Evolutionary conservation across 2,797 vertebrate genomes (phyloP).

Genomic region (Phataginus tetradactyla): DNA sequence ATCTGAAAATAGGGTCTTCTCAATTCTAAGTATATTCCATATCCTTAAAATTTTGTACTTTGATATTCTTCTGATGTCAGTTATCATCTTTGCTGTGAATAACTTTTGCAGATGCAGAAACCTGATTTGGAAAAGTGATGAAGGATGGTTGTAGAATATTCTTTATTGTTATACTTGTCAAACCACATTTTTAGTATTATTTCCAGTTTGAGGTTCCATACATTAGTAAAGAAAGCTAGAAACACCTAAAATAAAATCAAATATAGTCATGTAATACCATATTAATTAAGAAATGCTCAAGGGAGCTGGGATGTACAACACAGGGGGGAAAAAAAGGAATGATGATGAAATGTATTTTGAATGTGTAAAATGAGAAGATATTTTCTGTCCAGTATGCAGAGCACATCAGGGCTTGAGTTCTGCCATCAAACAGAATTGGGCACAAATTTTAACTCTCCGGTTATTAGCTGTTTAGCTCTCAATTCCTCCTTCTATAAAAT

Average conservation of each 20-base stretch:
- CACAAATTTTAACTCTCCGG: neutral
- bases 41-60: neutral
- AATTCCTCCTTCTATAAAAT: neutral
- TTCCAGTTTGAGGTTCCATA: neutral
- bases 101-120: neutral
- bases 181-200: neutral
- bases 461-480: neutral
- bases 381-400: neutral
- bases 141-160: neutral
- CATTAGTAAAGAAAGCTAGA: neutral
- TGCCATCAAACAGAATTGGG: neutral
- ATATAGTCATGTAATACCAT: neutral
- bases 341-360: neutral
- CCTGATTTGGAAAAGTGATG: neutral
- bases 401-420: neutral
- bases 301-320: neutral
- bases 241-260: conserved; percentile 22
- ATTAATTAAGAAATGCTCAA: neutral
- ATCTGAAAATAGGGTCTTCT: neutral
- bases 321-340: neutral
- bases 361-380: neutral
- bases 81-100: conserved; percentile 2
- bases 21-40: neutral
- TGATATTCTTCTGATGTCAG: neutral
- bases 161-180: neutral